Conservation (phyloP, 2,888 invertebrate genomes). For the Caenorhabditis macrosperma region DNA sequence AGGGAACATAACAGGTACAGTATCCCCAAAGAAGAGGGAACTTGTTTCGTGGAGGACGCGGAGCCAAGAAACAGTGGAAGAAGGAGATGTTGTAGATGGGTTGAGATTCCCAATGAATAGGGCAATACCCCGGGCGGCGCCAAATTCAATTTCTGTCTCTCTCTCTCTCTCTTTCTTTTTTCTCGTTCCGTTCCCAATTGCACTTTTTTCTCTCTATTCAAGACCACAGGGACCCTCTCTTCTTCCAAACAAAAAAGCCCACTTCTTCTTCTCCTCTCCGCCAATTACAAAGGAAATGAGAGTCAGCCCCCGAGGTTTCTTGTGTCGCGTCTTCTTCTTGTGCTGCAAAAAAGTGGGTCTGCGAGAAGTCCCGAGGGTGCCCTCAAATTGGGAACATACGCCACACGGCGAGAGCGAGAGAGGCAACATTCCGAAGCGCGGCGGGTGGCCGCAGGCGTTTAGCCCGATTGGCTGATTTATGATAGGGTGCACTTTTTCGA, state of each 20-base stretch:
- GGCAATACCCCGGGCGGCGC: conserved; percentile 10
- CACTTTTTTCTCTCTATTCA: conserved; percentile 11
- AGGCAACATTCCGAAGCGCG: conserved; percentile 41
- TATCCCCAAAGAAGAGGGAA: too few species aligned
- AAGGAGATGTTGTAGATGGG: not conserved
- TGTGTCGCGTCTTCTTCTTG: not conserved
- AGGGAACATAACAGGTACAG: too few species aligned
- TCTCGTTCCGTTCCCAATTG: conserved; percentile 46
- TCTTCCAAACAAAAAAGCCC: conserved; percentile 20
- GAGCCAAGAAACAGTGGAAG: not conserved
- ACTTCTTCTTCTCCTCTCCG: not conserved
- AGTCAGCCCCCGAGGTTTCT: not conserved
- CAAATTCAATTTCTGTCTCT: conserved; percentile 38
- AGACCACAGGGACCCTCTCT: conserved; percentile 24
- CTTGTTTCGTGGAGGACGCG: too few species aligned
- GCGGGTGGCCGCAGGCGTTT: conserved; percentile 28
- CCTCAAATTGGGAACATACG: conserved; percentile 47
- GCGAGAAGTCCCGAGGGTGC: conserved; percentile 29
- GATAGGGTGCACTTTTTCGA: conserved; percentile 38
- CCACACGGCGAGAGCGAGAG: not conserved
- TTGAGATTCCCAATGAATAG: conserved; percentile 38
- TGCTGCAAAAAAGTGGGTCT: conserved; percentile 5
- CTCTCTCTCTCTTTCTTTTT: conserved; percentile 3
- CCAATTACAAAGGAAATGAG: conserved; percentile 41
- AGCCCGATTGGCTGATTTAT: conserved; percentile 50